Conservation (phyloP, 2,797 vertebrate genomes). For the Otus scops region DNA sequence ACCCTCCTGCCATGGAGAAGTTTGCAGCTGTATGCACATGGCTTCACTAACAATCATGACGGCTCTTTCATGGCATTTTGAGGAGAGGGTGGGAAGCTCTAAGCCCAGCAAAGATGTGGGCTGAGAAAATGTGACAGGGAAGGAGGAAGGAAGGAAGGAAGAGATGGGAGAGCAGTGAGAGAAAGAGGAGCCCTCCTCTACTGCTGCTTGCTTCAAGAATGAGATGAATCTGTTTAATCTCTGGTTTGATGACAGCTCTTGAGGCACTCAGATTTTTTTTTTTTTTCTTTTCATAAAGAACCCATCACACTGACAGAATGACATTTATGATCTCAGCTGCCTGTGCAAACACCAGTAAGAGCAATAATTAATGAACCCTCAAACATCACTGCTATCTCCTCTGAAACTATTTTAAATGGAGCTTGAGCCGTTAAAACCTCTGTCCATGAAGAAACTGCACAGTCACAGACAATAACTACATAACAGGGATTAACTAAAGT, state of each 20-base stretch:
- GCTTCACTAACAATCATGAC: neutral
- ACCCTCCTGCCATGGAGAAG: neutral
- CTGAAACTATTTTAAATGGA: conserved; percentile 30
- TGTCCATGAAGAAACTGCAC: neutral
- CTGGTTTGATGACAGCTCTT: conserved; percentile 54
- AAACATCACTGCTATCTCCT: conserved; percentile 54
- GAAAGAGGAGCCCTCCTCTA: neutral
- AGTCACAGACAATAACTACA: neutral
- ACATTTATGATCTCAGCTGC: conserved; percentile 62
- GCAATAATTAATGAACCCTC: conserved; percentile 64
- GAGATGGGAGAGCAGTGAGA: neutral
- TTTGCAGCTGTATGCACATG: neutral
- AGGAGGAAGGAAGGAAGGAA: neutral
- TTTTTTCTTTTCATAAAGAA: conserved; percentile 7
- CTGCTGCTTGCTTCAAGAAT: neutral
- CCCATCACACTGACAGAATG: conserved; percentile 57
- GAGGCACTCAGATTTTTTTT: conserved; percentile 42
- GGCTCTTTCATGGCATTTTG: neutral
- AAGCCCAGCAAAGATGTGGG: neutral
- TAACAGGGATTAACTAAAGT: neutral
- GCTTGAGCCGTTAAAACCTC: conserved; percentile 50
- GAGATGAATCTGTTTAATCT: conserved; percentile 61
- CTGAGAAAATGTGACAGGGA: neutral
- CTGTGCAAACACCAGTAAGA: conserved; percentile 65
- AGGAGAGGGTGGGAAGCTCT: neutral